A percentile compares a stretch with the other conserved stretches of the same genome.
These are phyloP conservation scores for Pseudococcus jackbeardsleyi DNA, from an alignment of 2,888 invertebrate genomes.

Conservation along the genomic window DNA sequence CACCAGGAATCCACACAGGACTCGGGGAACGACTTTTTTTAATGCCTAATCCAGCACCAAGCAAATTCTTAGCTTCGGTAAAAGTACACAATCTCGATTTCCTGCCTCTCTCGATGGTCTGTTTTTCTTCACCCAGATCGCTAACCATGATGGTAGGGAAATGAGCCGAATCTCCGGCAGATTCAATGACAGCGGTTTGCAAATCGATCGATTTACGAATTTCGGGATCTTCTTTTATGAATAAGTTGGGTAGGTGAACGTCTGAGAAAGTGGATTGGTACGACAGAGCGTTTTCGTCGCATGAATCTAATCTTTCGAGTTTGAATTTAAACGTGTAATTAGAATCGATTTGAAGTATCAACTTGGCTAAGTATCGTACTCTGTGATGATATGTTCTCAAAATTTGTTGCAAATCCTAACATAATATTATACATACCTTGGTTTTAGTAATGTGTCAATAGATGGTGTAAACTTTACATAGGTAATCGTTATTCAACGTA, in stretches of 20 bases:
- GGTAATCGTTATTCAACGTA: neutral
- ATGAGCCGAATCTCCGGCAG: neutral
- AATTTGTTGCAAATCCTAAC: conserved; percentile 61
- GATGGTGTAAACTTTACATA: neutral
- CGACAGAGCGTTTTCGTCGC: conserved; percentile 48
- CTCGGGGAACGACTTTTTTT: conserved; percentile 71
- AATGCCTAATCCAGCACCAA: conserved; percentile 68
- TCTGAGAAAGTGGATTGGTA: conserved; percentile 58
- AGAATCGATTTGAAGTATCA: conserved; percentile 57
- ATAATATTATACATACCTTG: conserved; percentile 10
- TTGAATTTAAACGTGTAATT: conserved; percentile 60
- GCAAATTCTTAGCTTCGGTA: conserved; percentile 10
- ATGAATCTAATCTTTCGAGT: conserved; percentile 57
- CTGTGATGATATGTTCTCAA: conserved; percentile 61
- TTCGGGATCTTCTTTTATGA: conserved; percentile 46
- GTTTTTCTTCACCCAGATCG: neutral
- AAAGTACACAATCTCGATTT: conserved; percentile 31
- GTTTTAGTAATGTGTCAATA: conserved; percentile 24
- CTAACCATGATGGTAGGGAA: conserved; percentile 28
- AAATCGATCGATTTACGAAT: neutral
- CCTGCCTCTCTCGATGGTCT: neutral
- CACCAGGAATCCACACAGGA: conserved; percentile 81
- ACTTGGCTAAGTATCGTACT: conserved; percentile 59
- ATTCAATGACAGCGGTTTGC: neutral
- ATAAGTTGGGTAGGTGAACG: conserved; percentile 48